Evolutionary conservation across 2,113 vertebrate genomes (phyloP), one percentile per base, ranked within the genome.

Genomic region (Leucoraja erinaceus): DNA sequence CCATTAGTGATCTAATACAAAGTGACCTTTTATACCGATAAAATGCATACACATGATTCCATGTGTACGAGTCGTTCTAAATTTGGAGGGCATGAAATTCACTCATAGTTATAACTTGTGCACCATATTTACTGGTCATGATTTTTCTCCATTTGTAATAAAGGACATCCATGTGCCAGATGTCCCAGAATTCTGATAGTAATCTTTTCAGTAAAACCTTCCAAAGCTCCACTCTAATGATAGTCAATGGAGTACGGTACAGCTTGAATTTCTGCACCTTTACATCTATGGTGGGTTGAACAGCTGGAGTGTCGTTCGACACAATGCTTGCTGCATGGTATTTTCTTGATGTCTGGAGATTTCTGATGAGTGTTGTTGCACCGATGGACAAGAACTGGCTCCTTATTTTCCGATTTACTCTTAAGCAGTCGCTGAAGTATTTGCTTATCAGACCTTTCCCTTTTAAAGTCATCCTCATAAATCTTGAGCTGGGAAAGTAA

Each of bases 381-480:
- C 94, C 96, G 96, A 74, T 96, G 97, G 90, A 96, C 92, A 0
- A 96, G 95, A 31, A 96, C 94, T 0, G 96, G 94, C 28, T 96
- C 95, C 90, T 94, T 95, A 84, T 77, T 90, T 18, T 94, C 72
- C 0, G 94, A 91, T 93, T 97, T 96, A 93, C 96, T 97, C 94
- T 96, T 86, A 93, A 97, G 91, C 86, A 97, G 95, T 61, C 96
- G 94, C 94, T 97, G 97, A 93, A 97, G 95, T 70, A 97, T 93
- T 94, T 96, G 96, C 93, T 97, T 97, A 93, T 97, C 97, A 0
- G 95, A 96, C 0, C 95, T 94, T 94, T 98, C 97, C 93, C 96
- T 94, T 84, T 95, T 93, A 93, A 97, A 97, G 94, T 97, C 96
- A 28, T 97, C 96, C 93, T 97, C 96, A 16, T 97, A 97, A 3